Evolutionary conservation across 2,888 invertebrate genomes (phyloP).

Genomic region (Lobophora halterata): DNA sequence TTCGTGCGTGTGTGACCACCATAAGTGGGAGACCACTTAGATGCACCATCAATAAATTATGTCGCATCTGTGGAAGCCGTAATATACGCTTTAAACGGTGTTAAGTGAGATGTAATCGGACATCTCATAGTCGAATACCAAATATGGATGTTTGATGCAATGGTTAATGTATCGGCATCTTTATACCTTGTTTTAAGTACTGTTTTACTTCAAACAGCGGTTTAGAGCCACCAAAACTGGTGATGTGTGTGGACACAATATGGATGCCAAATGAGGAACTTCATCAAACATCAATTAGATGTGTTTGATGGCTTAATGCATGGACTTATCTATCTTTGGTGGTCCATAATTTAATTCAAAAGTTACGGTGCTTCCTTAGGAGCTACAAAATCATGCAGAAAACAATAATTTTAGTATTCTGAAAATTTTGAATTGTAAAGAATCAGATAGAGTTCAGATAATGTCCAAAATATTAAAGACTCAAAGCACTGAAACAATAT

Average conservation of each 20-base stretch:
- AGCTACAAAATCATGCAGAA: no score
- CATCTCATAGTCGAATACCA: slow-evolving; percentile 39
- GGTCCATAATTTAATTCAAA: not conserved
- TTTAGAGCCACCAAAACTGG: slow-evolving; percentile 11
- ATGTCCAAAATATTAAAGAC: no score
- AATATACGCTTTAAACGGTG: slow-evolving; percentile 58
- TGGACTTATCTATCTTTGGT: not conserved
- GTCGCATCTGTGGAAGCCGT: slow-evolving; percentile 53
- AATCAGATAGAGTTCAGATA: no score
- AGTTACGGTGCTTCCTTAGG: no score
- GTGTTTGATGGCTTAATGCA: not conserved
- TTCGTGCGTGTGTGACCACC: slow-evolving; percentile 50
- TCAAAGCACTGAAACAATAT: no score
- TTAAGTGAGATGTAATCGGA: slow-evolving; percentile 47
- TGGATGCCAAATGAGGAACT: no score
- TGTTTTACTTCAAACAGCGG: slow-evolving; percentile 11
- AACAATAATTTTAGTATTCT: no score
- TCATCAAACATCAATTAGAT: no score
- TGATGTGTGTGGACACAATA: no score
- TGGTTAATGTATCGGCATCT: slow-evolving; percentile 15
- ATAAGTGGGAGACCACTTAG: slow-evolving; percentile 66
- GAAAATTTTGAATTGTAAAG: no score
- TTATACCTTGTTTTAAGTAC: slow-evolving; percentile 6
- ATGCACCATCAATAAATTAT: slow-evolving; percentile 60
- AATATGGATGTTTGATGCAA: slow-evolving; percentile 32